Conservation (phyloP, 2,797 vertebrate genomes). For the Ciconia nigra region DNA sequence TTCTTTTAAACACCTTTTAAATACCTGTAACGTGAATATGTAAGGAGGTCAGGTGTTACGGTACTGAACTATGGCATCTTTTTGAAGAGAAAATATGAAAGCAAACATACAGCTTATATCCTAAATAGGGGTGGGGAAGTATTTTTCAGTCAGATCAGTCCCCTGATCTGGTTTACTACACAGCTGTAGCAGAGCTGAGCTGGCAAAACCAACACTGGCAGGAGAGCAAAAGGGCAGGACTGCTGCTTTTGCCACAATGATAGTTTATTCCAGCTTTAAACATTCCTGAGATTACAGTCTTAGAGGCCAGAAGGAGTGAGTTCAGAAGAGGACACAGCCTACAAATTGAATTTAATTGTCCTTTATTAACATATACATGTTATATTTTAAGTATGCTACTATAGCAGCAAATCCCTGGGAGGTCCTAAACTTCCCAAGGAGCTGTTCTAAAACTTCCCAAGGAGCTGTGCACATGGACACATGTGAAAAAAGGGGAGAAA, state of each 20-base stretch:
- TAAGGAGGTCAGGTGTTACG: background rate
- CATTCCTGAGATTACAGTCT: background rate
- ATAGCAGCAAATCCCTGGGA: background rate
- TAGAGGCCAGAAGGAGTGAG: background rate
- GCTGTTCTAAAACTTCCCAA: background rate
- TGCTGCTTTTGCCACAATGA: background rate
- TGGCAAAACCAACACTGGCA: conserved; percentile 1
- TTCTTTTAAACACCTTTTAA: background rate
- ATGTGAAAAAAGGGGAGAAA: background rate
- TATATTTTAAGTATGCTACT: background rate
- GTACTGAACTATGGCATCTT: background rate
- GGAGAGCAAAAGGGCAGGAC: background rate
- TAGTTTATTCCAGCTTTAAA: background rate
- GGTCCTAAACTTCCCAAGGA: background rate
- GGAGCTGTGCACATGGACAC: background rate
- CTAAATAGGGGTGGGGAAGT: background rate
- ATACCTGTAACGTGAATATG: background rate
- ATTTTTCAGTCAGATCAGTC: background rate
- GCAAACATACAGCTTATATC: background rate
- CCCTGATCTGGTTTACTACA: background rate
- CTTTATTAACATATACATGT: background rate
- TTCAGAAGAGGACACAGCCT: background rate
- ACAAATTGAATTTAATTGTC: background rate
- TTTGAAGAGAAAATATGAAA: background rate
- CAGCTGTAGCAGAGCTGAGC: background rate